Conservation (phyloP, 2,113 vertebrate species). For the Grantiella picta region DNA sequence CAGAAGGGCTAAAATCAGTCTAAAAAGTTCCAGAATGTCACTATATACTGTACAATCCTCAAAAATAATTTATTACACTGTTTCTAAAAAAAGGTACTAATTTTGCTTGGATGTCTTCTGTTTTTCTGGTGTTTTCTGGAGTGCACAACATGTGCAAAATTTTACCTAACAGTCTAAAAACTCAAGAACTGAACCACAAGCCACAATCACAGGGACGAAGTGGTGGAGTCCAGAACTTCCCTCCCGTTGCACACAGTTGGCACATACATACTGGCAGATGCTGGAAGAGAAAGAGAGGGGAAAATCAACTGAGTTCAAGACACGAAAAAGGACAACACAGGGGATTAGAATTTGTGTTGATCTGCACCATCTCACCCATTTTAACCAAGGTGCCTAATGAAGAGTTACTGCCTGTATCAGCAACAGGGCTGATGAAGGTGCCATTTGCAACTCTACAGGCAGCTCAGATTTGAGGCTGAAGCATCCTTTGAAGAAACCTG, state of each 20-base stretch:
- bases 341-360: neutral
- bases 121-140: constrained; percentile 54
- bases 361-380: neutral
- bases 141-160: constrained; percentile 75
- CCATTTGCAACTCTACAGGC: neutral
- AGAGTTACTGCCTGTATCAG: neutral
- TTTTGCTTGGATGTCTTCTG: constrained; percentile 59
- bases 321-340: neutral
- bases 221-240: constrained; percentile 98
- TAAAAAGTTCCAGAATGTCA: constrained; percentile 92
- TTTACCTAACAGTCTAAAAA: constrained; percentile 87
- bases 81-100: constrained; percentile 89
- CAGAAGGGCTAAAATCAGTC: constrained; percentile 86
- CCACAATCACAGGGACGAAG: constrained; percentile 92
- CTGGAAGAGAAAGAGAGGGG: constrained; percentile 72
- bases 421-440: neutral
- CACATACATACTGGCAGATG: constrained; percentile 88
- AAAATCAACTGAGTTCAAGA: neutral
- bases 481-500: neutral
- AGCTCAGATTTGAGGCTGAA: neutral
- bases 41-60: constrained; percentile 97
- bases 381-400: neutral
- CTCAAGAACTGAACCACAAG: constrained; percentile 70
- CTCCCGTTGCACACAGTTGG: constrained; percentile 95
- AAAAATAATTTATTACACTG: constrained; percentile 98